phyloP scores from a whole-genome alignment of 2,797 vertebrate species.

The Catamblyrhynchus diadema region DNA sequence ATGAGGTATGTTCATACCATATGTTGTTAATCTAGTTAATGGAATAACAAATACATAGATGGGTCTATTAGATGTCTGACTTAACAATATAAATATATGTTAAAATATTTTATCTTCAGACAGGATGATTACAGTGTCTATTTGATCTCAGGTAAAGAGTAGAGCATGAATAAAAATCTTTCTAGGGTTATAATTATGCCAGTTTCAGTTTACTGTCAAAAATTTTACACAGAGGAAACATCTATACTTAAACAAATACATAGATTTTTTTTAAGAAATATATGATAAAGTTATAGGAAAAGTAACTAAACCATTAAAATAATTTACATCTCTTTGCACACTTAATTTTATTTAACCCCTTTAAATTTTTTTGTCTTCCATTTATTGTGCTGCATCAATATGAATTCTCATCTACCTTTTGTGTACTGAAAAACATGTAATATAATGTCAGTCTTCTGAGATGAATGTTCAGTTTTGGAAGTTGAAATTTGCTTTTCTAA shows the following conservation, averaged over 20 bases:
- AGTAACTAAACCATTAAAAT: background rate
- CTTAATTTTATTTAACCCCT: background rate
- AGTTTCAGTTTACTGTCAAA: background rate
- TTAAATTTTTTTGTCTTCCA: background rate
- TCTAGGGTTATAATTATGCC: background rate
- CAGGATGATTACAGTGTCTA: background rate
- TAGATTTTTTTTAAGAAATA: background rate
- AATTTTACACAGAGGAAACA: background rate
- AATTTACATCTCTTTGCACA: background rate
- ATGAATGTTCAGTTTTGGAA: background rate
- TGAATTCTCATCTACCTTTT: background rate
- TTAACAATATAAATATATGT: background rate
- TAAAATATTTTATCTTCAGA: constrained; percentile 4
- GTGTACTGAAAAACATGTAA: constrained; percentile 29
- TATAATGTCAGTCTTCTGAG: background rate
- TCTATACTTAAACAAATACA: background rate
- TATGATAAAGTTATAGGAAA: background rate
- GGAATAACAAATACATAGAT: constrained; percentile 51
- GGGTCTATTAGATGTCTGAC: background rate
- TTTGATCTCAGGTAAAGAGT: background rate
- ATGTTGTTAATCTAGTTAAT: constrained; percentile 61
- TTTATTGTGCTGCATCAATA: background rate
- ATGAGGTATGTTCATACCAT: constrained; percentile 15
- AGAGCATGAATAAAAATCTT: background rate
- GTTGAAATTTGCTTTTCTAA: background rate